Evolutionary conservation across 35 echinoderm and acorn worm species (phyloP).

Genomic region (Amphiura filiformis): DNA sequence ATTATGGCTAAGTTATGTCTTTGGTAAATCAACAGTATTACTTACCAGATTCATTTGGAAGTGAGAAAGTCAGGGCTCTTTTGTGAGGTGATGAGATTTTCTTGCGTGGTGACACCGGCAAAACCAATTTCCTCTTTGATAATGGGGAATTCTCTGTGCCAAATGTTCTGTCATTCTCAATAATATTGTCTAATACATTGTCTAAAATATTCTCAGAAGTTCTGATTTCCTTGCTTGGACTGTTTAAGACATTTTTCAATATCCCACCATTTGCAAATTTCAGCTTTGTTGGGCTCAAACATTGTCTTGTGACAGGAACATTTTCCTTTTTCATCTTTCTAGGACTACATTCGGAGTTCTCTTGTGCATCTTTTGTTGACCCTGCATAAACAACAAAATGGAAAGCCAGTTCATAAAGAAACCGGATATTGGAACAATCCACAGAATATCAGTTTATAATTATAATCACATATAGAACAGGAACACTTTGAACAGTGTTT

Average conservation of each 20-base stretch:
- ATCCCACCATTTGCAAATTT: not conserved
- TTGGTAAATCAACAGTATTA: not conserved
- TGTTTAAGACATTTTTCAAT: not conserved
- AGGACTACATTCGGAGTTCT: slow-evolving; percentile 3
- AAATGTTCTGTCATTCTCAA: not conserved
- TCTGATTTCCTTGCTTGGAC: not conserved
- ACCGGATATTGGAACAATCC: not conserved
- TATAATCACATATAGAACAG: not conserved
- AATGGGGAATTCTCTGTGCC: not conserved
- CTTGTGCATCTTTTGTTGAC: slow-evolving; percentile 8
- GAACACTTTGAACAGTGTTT: not conserved
- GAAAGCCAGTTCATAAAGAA: not conserved
- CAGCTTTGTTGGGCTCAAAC: not conserved
- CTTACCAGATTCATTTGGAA: not conserved
- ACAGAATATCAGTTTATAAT: not conserved
- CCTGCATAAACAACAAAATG: not conserved
- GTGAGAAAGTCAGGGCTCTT: not conserved
- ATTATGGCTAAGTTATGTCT: too few relatives aligned
- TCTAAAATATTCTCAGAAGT: not conserved
- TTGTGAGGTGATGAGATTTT: not conserved
- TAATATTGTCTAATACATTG: not conserved
- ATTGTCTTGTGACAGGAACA: not conserved
- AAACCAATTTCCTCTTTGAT: not conserved
- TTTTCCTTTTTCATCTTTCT: slow-evolving; percentile 38
- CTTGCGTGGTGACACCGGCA: not conserved